Percentiles rank a stretch among this genome's conserved stretches.
Conservation (phyloP, 2,888 invertebrate species). For the Uloborus plumipes region DNA sequence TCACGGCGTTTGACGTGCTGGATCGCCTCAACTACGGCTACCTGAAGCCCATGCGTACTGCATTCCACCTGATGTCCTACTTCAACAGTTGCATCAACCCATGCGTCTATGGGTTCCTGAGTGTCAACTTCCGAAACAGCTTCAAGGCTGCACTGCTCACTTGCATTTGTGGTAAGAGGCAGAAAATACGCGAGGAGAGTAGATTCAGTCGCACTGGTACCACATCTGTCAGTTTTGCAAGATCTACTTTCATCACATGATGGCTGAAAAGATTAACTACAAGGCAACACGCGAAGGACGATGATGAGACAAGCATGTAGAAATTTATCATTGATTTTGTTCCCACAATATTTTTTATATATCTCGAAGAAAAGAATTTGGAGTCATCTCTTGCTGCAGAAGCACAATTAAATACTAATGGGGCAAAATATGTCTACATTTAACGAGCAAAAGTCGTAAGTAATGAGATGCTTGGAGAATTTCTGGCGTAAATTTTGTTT, state of each 20-base stretch:
- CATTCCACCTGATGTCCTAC: constrained; percentile 79
- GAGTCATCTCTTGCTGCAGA: no score
- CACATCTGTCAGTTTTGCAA: constrained; percentile 66
- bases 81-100: constrained; percentile 83
- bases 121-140: constrained; percentile 78
- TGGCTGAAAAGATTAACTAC: constrained; percentile 25
- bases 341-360: no score
- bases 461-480: no score
- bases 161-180: constrained; percentile 58
- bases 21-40: constrained; percentile 74
- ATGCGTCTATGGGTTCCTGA: constrained; percentile 82
- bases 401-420: no score
- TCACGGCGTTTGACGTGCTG: constrained; percentile 77
- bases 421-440: no score
- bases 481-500: no score
- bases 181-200: constrained; percentile 41
- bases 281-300: constrained; percentile 1
- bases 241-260: constrained; percentile 64
- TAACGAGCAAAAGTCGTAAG: no score
- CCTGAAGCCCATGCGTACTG: constrained; percentile 77
- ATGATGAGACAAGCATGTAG: no score
- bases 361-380: no score
- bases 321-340: no score
- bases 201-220: constrained; percentile 66
- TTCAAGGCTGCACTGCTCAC: constrained; percentile 63